Evolutionary conservation across 2,888 invertebrate genomes (phyloP).

Genomic region (Auanema sp.): DNA sequence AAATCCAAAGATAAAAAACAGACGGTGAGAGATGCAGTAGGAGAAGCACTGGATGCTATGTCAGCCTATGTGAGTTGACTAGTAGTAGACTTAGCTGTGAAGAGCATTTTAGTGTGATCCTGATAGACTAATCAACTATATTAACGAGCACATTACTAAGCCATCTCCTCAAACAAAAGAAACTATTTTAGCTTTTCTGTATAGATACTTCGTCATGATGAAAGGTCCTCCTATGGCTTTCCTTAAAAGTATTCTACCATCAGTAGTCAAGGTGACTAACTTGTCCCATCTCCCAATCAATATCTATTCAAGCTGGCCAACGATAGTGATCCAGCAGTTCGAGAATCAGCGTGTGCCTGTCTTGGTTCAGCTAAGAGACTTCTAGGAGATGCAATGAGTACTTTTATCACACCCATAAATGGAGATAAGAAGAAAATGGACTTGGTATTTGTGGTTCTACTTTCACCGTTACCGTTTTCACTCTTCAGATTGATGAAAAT

Average conservation of each 20-base stretch:
- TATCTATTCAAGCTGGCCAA: constrained; percentile 24
- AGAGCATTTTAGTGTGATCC: not conserved
- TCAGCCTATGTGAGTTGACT: constrained; percentile 74
- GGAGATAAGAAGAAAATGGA: constrained; percentile 36
- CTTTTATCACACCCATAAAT: constrained; percentile 22
- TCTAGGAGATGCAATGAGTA: constrained; percentile 24
- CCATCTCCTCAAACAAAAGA: constrained; percentile 18
- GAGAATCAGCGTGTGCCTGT: constrained; percentile 34
- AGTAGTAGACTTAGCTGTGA: not conserved
- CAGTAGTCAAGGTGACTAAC: constrained; percentile 23
- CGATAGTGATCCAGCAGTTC: constrained; percentile 34
- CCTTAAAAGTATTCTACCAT: constrained; percentile 21
- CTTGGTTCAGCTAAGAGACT: constrained; percentile 34
- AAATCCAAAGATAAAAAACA: constrained; percentile 97
- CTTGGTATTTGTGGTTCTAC: constrained; percentile 16
- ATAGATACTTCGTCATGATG: constrained; percentile 3
- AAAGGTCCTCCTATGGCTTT: constrained; percentile 14
- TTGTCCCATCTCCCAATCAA: not conserved
- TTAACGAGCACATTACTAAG: constrained; percentile 20
- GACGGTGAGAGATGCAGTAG: constrained; percentile 81
- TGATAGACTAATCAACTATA: not conserved
- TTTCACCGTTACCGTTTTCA: not conserved
- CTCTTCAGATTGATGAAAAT: constrained; percentile 12
- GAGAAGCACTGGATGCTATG: constrained; percentile 87
- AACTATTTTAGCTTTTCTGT: constrained; percentile 7